phyloP scores from a whole-genome alignment of 2,113 vertebrate species.

The Mesitornis unicolor region DNA sequence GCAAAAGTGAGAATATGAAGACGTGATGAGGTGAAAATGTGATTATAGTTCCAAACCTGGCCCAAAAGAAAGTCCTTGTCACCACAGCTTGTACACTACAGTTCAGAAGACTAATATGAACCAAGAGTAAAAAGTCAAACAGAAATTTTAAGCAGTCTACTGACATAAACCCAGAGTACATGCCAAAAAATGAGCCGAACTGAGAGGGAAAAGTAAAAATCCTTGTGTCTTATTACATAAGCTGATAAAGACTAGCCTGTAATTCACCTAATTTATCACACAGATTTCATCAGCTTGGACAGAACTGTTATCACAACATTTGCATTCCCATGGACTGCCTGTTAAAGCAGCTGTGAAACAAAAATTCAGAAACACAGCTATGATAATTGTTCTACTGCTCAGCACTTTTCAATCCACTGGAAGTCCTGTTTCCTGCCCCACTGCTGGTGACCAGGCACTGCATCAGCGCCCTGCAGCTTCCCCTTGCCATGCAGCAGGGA shows the following conservation, averaged over 20 bases:
- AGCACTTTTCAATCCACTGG: too few relatives aligned
- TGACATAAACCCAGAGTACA: not conserved
- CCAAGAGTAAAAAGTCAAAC: not conserved
- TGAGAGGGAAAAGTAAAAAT: not conserved
- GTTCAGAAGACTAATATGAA: not conserved
- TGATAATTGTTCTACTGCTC: not conserved
- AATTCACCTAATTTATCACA: not conserved
- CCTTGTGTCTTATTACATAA: not conserved
- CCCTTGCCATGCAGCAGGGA: accelerated
- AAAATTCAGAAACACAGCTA: not conserved
- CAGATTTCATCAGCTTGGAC: not conserved
- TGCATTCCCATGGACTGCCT: not conserved
- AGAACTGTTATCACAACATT: not conserved
- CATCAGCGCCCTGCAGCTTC: accelerated
- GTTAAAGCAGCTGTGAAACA: not conserved
- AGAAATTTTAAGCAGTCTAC: not conserved
- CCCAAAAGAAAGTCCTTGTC: not conserved
- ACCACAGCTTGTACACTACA: not conserved
- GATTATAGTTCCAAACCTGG: conserved; percentile 30
- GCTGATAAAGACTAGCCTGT: not conserved
- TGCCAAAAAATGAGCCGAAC: not conserved
- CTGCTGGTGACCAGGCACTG: accelerated
- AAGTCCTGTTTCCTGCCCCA: not conserved
- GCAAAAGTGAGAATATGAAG: conserved; percentile 40
- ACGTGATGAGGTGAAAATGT: conserved; percentile 21